Evolutionary conservation across 2,797 vertebrate species (phyloP).

Genomic region (Prionace glauca): DNA sequence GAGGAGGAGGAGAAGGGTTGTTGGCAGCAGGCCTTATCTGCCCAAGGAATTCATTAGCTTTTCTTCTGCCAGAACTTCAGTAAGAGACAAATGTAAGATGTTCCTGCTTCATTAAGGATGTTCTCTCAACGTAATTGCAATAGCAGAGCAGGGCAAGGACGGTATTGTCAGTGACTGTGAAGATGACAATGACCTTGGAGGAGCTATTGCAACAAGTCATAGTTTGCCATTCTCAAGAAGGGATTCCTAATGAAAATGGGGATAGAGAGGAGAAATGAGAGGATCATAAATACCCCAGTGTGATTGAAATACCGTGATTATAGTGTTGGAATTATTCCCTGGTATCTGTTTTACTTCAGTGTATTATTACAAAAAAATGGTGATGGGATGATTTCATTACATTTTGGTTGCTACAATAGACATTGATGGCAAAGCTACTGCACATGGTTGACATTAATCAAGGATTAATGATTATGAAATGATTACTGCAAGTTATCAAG

Average conservation of each 20-base stretch:
- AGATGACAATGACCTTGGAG: too few relatives aligned
- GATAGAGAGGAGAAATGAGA: background rate
- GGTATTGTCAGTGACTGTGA: too few relatives aligned
- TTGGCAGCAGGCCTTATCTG: background rate
- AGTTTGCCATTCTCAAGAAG: background rate
- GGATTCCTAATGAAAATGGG: background rate
- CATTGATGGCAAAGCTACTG: background rate
- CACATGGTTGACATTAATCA: background rate
- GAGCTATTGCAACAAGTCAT: too few relatives aligned
- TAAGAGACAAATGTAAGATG: background rate
- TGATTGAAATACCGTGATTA: background rate
- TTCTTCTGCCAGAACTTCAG: background rate
- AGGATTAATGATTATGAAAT: slow-evolving; percentile 1
- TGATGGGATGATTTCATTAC: background rate
- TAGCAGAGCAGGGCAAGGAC: too few relatives aligned
- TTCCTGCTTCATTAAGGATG: background rate
- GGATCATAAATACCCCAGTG: background rate
- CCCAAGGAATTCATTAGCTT: background rate
- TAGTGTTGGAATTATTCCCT: background rate
- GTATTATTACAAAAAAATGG: background rate
- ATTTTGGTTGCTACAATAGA: slow-evolving; percentile 1
- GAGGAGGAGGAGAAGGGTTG: background rate
- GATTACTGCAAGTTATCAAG: background rate
- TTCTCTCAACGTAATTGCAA: too few relatives aligned
- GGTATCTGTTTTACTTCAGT: background rate